phyloP scores from a whole-genome alignment of 2,888 invertebrate genomes.

The Stenoptilia bipunctidactyla region DNA sequence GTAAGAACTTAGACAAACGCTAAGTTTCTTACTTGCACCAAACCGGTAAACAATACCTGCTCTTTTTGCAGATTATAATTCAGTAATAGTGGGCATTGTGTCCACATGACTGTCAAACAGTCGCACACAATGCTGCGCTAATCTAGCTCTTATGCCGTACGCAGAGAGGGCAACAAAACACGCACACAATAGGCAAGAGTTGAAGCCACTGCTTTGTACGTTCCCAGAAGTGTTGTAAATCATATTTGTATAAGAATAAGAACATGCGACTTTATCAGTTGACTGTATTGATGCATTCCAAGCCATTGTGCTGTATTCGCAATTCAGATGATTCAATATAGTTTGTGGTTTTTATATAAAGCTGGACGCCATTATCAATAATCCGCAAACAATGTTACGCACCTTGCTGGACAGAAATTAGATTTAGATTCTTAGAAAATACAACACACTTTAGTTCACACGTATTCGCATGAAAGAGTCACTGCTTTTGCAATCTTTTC shows the following conservation, averaged over 20 bases:
- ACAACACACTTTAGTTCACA: too few species aligned
- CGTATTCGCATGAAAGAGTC: too few species aligned
- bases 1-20: too few species aligned
- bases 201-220: slow-evolving; percentile 27
- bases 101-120: slow-evolving; percentile 48
- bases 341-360: slow-evolving; percentile 29
- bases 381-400: slow-evolving; percentile 20
- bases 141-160: slow-evolving; percentile 26
- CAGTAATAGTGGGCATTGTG: slow-evolving; percentile 69
- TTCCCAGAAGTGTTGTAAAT: slow-evolving; percentile 46
- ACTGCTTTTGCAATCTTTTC: too few species aligned
- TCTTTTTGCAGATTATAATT: slow-evolving; percentile 63
- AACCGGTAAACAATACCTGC: slow-evolving; percentile 40
- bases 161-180: slow-evolving; percentile 19
- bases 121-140: slow-evolving; percentile 31
- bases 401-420: slow-evolving; percentile 18
- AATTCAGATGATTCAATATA: slow-evolving; percentile 38
- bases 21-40: too few species aligned
- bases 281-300: not conserved
- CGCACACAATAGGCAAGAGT: slow-evolving; percentile 50
- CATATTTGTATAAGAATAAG: slow-evolving; percentile 54
- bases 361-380: slow-evolving; percentile 30
- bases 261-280: slow-evolving; percentile 10
- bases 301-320: slow-evolving; percentile 19
- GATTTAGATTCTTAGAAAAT: slow-evolving; percentile 16